Conservation (phyloP, 1,140 invertebrate species). For the Drepana arcuata region DNA sequence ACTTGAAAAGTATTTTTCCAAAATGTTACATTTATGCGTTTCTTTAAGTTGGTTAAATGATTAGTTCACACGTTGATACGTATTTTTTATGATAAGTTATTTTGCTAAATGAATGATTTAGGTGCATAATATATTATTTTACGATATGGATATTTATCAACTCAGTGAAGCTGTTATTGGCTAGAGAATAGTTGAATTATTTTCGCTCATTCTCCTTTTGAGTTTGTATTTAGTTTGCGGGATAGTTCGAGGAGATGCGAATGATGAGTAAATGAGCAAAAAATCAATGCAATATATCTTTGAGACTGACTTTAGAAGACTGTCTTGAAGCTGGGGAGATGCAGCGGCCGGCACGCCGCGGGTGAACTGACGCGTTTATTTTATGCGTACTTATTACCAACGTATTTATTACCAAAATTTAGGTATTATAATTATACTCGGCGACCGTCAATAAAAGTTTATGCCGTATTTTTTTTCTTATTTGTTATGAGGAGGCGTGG, state of each 20-base stretch:
- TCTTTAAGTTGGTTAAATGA: slow-evolving; percentile 50
- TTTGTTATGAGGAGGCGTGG: slow-evolving; percentile 3
- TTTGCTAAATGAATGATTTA: slow-evolving; percentile 49
- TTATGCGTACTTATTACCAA: not conserved
- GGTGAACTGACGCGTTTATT: not conserved
- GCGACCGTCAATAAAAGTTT: slow-evolving; percentile 5
- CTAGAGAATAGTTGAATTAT: slow-evolving; percentile 15
- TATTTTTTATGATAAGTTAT: slow-evolving; percentile 54
- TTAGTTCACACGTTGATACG: slow-evolving; percentile 34
- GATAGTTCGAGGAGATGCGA: slow-evolving; percentile 12
- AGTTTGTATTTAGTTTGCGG: slow-evolving; percentile 23
- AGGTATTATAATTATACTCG: slow-evolving; percentile 22
- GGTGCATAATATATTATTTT: slow-evolving; percentile 35
- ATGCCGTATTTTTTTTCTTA: slow-evolving; percentile 1
- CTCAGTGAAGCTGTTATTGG: slow-evolving; percentile 7
- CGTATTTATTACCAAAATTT: slow-evolving; percentile 30
- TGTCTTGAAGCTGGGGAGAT: slow-evolving; percentile 52
- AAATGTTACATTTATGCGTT: slow-evolving; percentile 58
- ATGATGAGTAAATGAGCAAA: slow-evolving; percentile 30
- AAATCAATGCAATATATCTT: slow-evolving; percentile 67
- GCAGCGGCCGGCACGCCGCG: slow-evolving; percentile 3
- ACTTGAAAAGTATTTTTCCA: slow-evolving; percentile 68
- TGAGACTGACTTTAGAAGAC: slow-evolving; percentile 69
- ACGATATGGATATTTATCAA: slow-evolving; percentile 13
- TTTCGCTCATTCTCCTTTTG: slow-evolving; percentile 23